phyloP scores from a whole-genome alignment of 2,888 invertebrate genomes.

The Trachelus stipa region DNA sequence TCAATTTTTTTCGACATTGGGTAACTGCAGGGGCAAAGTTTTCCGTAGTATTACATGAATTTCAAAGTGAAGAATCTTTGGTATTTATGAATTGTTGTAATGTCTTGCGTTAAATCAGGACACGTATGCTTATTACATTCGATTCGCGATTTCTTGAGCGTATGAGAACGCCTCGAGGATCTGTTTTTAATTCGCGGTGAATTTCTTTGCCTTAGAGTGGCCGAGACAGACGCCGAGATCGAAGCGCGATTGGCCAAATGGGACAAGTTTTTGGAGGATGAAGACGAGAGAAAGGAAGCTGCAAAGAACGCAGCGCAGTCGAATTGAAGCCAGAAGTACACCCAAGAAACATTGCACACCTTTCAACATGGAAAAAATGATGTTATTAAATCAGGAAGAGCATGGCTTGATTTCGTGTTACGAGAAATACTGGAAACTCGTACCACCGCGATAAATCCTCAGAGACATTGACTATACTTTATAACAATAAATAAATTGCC shows the following conservation, averaged over 20 bases:
- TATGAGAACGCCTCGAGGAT: background rate
- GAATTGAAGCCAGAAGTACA: background rate
- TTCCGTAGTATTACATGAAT: background rate
- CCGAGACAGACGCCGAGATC: constrained; percentile 90
- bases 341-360: background rate
- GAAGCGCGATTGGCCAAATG: constrained; percentile 86
- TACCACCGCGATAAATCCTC: background rate
- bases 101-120: background rate
- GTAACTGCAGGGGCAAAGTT: background rate
- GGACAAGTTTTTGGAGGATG: constrained; percentile 84
- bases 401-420: background rate
- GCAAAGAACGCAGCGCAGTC: constrained; percentile 10
- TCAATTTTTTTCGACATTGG: background rate
- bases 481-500: background rate
- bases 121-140: background rate
- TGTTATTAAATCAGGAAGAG: background rate
- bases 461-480: background rate
- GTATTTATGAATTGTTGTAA: background rate
- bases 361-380: background rate
- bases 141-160: background rate
- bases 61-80: background rate
- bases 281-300: constrained; percentile 55
- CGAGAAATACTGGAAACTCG: background rate
- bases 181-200: background rate
- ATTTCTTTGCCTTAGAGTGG: constrained; percentile 71